Conservation (phyloP, 1,140 invertebrate genomes). For the Bombus difficillimus region DNA sequence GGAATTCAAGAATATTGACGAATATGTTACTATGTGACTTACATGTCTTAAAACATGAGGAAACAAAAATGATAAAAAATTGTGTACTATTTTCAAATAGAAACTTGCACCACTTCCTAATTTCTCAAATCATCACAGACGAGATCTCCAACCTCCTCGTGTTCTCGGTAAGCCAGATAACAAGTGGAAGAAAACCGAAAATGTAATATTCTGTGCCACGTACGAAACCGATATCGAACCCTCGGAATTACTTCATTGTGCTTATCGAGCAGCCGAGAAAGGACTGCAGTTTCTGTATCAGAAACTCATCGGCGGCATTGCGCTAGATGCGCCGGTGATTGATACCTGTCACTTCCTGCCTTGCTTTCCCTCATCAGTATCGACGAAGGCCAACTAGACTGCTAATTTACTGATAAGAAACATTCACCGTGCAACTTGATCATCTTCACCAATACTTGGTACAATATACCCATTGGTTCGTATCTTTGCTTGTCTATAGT, state of each 20-base stretch:
- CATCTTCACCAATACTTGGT: slow-evolving; percentile 42
- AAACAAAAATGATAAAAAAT: too few species aligned
- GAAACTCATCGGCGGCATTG: slow-evolving; percentile 60
- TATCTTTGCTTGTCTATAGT: slow-evolving; percentile 64
- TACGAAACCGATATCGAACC: background rate
- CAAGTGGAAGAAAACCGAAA: background rate
- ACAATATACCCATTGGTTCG: slow-evolving; percentile 78
- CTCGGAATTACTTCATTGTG: slow-evolving; percentile 24
- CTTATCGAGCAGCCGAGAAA: slow-evolving; percentile 6
- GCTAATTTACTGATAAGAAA: slow-evolving; percentile 81
- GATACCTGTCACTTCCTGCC: slow-evolving; percentile 72
- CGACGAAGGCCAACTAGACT: slow-evolving; percentile 61
- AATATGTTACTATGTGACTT: too few species aligned
- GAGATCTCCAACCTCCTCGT: too few species aligned
- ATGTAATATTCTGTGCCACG: background rate
- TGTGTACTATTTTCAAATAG: background rate
- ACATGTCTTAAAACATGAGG: too few species aligned
- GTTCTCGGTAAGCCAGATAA: background rate
- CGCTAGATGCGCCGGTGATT: slow-evolving; percentile 62
- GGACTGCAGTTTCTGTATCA: slow-evolving; percentile 54
- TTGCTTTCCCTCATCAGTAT: slow-evolving; percentile 76
- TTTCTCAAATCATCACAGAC: background rate
- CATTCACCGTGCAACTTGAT: slow-evolving; percentile 64
- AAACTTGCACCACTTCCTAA: background rate
- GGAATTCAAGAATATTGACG: too few species aligned